phyloP scores from a whole-genome alignment of 1,140 invertebrate genomes.

The Calosoma granatense region DNA sequence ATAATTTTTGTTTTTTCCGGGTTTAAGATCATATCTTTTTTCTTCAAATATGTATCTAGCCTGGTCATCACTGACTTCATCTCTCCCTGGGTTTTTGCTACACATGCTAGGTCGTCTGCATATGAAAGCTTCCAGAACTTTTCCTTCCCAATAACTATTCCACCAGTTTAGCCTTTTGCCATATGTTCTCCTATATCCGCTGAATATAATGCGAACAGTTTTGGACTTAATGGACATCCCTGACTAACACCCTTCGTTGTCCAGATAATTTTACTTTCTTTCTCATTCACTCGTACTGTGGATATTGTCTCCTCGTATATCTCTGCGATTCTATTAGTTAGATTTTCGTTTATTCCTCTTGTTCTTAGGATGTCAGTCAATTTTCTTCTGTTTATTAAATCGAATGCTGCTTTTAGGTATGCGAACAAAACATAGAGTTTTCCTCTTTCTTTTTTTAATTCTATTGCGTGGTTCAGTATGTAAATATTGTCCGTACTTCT shows the following conservation, averaged over 20 bases:
- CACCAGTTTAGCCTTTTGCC: slow-evolving; percentile 1
- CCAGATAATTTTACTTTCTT: neutral
- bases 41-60: neutral
- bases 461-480: slow-evolving; percentile 17
- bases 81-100: no score
- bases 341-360: neutral
- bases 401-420: no score
- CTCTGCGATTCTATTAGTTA: neutral
- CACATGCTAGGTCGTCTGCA: no score
- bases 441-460: neutral
- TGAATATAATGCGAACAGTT: slow-evolving; percentile 6
- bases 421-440: neutral
- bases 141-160: slow-evolving; percentile 13
- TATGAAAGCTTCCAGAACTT: neutral
- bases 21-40: neutral
- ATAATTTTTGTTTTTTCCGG: neutral
- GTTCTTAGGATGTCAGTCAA: neutral
- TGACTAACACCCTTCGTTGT: neutral
- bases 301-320: neutral
- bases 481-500: slow-evolving; percentile 18
- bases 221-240: slow-evolving; percentile 12
- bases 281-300: neutral
- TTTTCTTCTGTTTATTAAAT: neutral
- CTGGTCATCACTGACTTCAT: neutral
- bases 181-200: slow-evolving; percentile 7